phyloP scores from a whole-genome alignment of 2,888 invertebrate species.

The Clivina fossor region DNA sequence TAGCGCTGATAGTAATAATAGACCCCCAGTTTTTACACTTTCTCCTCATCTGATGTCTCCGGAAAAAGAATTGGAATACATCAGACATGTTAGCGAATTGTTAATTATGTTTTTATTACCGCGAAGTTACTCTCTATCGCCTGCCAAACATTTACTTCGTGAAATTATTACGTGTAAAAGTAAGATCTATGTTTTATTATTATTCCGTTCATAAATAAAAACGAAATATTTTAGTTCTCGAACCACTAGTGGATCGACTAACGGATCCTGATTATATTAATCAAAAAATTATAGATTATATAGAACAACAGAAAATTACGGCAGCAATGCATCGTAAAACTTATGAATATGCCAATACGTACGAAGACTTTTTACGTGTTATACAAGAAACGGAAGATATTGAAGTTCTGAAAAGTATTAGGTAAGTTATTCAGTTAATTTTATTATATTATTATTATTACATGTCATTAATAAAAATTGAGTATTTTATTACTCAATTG shows the following conservation, averaged over 20 bases:
- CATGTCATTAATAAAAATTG: too few relatives aligned
- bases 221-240: slow-evolving; percentile 62
- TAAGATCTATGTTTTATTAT: slow-evolving; percentile 50
- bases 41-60: slow-evolving; percentile 73
- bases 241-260: slow-evolving; percentile 78
- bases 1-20: slow-evolving; percentile 64
- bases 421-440: slow-evolving; percentile 54
- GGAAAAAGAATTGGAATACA: slow-evolving; percentile 76
- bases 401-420: slow-evolving; percentile 80
- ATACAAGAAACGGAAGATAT: slow-evolving; percentile 79
- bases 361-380: slow-evolving; percentile 84
- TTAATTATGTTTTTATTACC: slow-evolving; percentile 81
- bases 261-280: slow-evolving; percentile 92
- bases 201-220: slow-evolving; percentile 11
- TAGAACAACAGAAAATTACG: slow-evolving; percentile 77
- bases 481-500: too few relatives aligned
- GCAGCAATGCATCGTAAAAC: slow-evolving; percentile 78
- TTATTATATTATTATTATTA: too few relatives aligned
- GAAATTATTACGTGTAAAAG: slow-evolving; percentile 85
- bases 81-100: slow-evolving; percentile 80
- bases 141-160: slow-evolving; percentile 76
- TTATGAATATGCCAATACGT: slow-evolving; percentile 85
- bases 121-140: slow-evolving; percentile 75
- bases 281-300: slow-evolving; percentile 79
- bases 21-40: slow-evolving; percentile 69